Evolutionary conservation across 64 coral and sea anemone genomes (phyloP), one percentile per base, ranked within the genome.

Genomic region (Montipora foliosa): DNA sequence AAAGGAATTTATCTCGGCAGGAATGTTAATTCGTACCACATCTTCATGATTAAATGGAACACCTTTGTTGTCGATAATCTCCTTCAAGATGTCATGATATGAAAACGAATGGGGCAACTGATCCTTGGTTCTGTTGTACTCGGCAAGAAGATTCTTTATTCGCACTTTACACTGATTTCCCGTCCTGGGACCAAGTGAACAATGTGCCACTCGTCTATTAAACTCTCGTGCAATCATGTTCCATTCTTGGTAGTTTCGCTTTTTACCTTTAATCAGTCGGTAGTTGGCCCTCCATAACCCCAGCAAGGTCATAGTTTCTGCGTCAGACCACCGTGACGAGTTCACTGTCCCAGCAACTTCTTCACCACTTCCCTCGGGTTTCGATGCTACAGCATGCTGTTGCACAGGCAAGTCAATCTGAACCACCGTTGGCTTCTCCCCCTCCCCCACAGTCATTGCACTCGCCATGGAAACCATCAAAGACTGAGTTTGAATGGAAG

Each of bases 141-240:
- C 96, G 1, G 96, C 93, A 4, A 94, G 87, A 11, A 98, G 76
- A 61, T 98, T 98, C 74, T 98, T 98, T 45, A 98, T 91, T 1
- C 96, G 83, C 87, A 98, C 94, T 57, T 98, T 98, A 22, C 96
- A 98, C 93, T 98, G 96, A 53, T 93, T 90, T n/a, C 96, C 96
- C 0, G 89, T 98, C 15, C 96, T 45, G 25, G 96, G 96, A 5
- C 96, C 96, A 0, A 98, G 79, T 10, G 88, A 91, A 29, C 79
- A 88, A 16, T 75, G 74, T 19, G 90, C 93, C 6, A 84, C 50
- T 9, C 93, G 83, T 47, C 88, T 81, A 78, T 98, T 98, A 14
- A 98, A 95, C 48, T 98, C 96, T 17, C 82, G 91, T 0, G 96
- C 96, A 25, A 98, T 98, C 87, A 91, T 70, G 69, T 98, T 93